These are phyloP conservation scores for Australoheros scitulus DNA, from an alignment of 2,113 vertebrate species.

Conservation along the genomic window DNA sequence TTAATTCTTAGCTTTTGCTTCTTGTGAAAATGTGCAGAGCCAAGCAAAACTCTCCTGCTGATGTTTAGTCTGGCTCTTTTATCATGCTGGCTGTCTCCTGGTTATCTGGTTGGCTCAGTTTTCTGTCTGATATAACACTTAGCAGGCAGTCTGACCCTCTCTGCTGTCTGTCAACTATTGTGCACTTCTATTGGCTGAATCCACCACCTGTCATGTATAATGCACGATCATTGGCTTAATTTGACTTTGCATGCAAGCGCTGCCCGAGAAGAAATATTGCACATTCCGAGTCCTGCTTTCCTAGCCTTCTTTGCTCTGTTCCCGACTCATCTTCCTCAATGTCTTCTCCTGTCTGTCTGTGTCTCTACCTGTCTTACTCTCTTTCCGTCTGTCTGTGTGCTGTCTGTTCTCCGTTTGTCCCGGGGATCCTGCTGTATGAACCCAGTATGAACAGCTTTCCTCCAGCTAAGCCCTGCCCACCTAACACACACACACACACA, in stretches of 20 bases:
- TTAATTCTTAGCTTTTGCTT: not conserved
- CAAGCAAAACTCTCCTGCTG: not conserved
- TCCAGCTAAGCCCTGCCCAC: slow-evolving; percentile 78
- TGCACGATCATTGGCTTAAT: not conserved
- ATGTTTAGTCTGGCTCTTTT: slow-evolving; percentile 33
- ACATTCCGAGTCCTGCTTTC: not conserved
- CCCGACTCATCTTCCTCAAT: slow-evolving; percentile 27
- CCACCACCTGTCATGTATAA: not conserved
- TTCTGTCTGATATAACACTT: slow-evolving; percentile 1
- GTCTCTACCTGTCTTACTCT: slow-evolving; percentile 21
- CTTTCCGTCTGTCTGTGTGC: slow-evolving; percentile 4
- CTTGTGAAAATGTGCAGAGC: not conserved
- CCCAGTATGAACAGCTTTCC: slow-evolving; percentile 63
- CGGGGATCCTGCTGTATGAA: slow-evolving; percentile 68
- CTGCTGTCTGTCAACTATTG: not conserved
- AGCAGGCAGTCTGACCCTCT: not conserved
- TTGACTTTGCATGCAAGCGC: not conserved
- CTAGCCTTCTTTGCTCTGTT: not conserved
- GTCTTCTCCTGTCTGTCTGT: not conserved
- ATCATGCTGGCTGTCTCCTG: not conserved
- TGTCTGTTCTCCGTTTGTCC: slow-evolving; percentile 69
- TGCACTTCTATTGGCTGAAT: slow-evolving; percentile 9
- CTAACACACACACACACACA: slow-evolving; percentile 57
- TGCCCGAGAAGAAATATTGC: not conserved
- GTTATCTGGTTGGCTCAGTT: slow-evolving; percentile 4